phyloP scores from a whole-genome alignment of 2,797 vertebrate species.

The Enteromius treurensis region DNA sequence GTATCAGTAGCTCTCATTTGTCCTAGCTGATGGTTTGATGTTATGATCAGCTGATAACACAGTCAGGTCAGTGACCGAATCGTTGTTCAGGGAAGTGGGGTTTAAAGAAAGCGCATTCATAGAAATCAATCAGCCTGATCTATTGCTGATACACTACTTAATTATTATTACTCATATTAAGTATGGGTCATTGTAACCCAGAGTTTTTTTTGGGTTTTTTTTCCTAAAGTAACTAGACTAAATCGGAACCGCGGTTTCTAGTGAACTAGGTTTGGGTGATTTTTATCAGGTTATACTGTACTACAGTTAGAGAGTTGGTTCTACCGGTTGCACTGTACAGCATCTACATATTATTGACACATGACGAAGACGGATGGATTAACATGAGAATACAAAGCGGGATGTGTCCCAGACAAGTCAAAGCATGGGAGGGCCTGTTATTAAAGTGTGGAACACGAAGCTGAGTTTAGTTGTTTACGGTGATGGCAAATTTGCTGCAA shows the following conservation, averaged over 20 bases:
- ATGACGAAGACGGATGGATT: background rate
- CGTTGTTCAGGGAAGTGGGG: background rate
- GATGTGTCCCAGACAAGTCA: background rate
- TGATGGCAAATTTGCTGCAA: background rate
- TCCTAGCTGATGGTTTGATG: background rate
- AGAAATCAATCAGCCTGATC: background rate
- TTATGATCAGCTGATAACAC: background rate
- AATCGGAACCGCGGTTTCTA: background rate
- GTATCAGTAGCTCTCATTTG: conserved; percentile 5
- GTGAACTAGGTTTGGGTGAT: background rate
- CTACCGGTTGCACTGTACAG: background rate
- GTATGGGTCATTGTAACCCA: background rate
- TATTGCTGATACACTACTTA: background rate
- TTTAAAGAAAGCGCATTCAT: background rate
- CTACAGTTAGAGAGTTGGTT: background rate
- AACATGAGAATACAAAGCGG: background rate
- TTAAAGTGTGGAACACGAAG: background rate
- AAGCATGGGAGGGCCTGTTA: background rate
- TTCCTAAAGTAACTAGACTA: background rate
- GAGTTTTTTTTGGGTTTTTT: background rate
- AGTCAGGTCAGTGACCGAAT: background rate
- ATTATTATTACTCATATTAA: background rate
- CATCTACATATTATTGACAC: background rate
- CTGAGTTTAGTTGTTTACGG: background rate
- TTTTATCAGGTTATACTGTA: background rate